A percentile compares a stretch with the other conserved stretches of the same genome.
Conservation (phyloP, 2,888 invertebrate genomes). For the Drosophila colorata region DNA sequence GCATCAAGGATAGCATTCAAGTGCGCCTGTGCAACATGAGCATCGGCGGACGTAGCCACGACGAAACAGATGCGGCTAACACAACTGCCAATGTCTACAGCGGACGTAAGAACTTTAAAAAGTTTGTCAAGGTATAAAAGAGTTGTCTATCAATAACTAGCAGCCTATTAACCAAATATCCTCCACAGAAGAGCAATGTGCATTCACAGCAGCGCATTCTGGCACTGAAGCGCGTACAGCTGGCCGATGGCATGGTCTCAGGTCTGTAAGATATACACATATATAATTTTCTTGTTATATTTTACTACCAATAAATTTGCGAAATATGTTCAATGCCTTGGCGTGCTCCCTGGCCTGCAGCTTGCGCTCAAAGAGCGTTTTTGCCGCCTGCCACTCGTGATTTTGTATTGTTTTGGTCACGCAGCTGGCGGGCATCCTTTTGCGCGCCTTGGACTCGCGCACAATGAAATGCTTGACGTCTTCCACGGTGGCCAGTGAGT, state of each 20-base stretch:
- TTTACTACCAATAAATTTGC: slow-evolving; percentile 82
- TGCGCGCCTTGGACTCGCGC: slow-evolving; percentile 71
- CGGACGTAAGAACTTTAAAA: slow-evolving; percentile 81
- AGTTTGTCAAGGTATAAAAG: slow-evolving; percentile 81
- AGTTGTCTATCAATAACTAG: background rate
- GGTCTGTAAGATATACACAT: slow-evolving; percentile 10
- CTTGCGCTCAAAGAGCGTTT: slow-evolving; percentile 77
- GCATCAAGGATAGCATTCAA: slow-evolving; percentile 75
- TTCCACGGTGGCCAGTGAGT: slow-evolving; percentile 67
- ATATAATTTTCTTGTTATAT: slow-evolving; percentile 53
- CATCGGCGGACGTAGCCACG: slow-evolving; percentile 40
- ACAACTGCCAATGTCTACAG: slow-evolving; percentile 26
- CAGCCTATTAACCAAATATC: background rate
- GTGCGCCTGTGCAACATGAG: slow-evolving; percentile 70
- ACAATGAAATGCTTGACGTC: slow-evolving; percentile 76
- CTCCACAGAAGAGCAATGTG: slow-evolving; percentile 63
- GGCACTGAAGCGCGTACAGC: slow-evolving; percentile 50
- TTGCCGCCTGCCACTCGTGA: slow-evolving; percentile 81
- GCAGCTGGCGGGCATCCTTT: slow-evolving; percentile 52
- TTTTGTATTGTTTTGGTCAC: slow-evolving; percentile 72
- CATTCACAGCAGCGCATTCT: slow-evolving; percentile 69
- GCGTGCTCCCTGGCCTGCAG: slow-evolving; percentile 65
- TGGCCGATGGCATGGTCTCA: slow-evolving; percentile 60
- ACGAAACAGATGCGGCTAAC: slow-evolving; percentile 31
- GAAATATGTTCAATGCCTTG: slow-evolving; percentile 80